Percentiles rank a stretch among this genome's conserved stretches.
These are phyloP conservation scores for Axea sp. DNA, from an alignment of 2,888 invertebrate genomes.

Conservation along the genomic window DNA sequence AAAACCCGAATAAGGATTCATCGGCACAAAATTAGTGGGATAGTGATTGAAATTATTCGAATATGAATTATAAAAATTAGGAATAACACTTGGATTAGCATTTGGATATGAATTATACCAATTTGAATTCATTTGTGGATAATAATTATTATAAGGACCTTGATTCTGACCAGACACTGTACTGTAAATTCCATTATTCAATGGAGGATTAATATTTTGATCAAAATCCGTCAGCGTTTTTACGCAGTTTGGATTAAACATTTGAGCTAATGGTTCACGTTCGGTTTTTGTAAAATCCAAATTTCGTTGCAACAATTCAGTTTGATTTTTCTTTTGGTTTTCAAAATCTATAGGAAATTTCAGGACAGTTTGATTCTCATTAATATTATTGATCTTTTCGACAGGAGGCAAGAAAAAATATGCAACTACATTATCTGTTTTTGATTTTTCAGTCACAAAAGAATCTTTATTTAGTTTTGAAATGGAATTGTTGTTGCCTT, in stretches of 20 bases:
- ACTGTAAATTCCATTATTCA: slow-evolving; percentile 32
- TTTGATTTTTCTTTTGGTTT: neutral
- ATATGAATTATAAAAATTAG: slow-evolving; percentile 1
- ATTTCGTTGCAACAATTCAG: slow-evolving; percentile 1
- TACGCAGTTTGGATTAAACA: slow-evolving; percentile 50
- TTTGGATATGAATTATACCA: neutral
- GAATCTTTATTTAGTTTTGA: too few species aligned
- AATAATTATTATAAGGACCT: slow-evolving; percentile 27
- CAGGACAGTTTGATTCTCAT: too few species aligned
- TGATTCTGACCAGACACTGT: slow-evolving; percentile 15
- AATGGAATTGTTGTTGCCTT: slow-evolving; percentile 12
- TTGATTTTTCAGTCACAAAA: too few species aligned
- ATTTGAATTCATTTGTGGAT: slow-evolving; percentile 5
- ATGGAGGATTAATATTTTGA: slow-evolving; percentile 9
- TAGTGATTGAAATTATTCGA: slow-evolving; percentile 3
- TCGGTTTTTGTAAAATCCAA: slow-evolving; percentile 1
- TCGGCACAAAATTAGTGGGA: slow-evolving; percentile 36
- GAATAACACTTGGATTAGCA: neutral
- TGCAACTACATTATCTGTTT: slow-evolving; percentile 17
- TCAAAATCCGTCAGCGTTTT: neutral
- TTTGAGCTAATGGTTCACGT: slow-evolving; percentile 21
- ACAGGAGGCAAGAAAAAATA: slow-evolving; percentile 60
- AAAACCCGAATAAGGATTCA: slow-evolving; percentile 20
- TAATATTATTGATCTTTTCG: slow-evolving; percentile 32
- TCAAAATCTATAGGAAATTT: neutral